Base-by-base conservation (phyloP, 2,888 invertebrate species). In the Caenorhabditis virilis region DNA sequence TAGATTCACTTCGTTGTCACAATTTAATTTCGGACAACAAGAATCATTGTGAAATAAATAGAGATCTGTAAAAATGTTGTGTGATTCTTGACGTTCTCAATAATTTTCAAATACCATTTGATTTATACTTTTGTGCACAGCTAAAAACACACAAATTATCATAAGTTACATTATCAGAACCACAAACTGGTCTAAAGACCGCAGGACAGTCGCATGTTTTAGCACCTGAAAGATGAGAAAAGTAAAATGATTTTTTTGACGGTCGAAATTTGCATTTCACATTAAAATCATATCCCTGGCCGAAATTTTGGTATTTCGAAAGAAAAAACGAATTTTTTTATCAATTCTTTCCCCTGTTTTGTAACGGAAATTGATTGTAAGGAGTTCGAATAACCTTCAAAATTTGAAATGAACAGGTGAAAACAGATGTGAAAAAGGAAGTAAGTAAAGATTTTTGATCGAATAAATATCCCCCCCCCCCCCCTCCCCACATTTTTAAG, bases 151-250 rank as follows among this genome's bases (percentile, higher is more conserved):
- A 80, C 38, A 66, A 48, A 47, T 76, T 79, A 25, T 64, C 58
- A 51, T 80, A 78, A 16, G 78, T 78, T 49, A 55, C 38, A 39
- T 75, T 74, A 61, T 79, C 78, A 26, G 76, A 70, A 25, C 78
- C 79, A 54, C 79, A 79, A 48, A 81, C 72, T 11, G 75, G 72
- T 50, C 64, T 58, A 51, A 64, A 57, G 39, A 51, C 64, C 26
- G 69, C 67, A 38, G 62, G 57, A 58, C 80, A 81, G 45, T 60
- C 63, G 50, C 80, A 80, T 27, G 25, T n/a, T n/a, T n/a, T n/a
- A n/a, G n/a, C n/a, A n/a, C n/a, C n/a, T n/a, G n/a, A n/a, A n/a
- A n/a, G n/a, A n/a, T n/a, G n/a, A n/a, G n/a, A n/a, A n/a, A n/a
- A n/a, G n/a, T n/a, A n/a, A n/a, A n/a, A 48, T 49, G 39, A 42